Conservation (phyloP, 2,113 vertebrate species). For the Sorex araneus region DNA sequence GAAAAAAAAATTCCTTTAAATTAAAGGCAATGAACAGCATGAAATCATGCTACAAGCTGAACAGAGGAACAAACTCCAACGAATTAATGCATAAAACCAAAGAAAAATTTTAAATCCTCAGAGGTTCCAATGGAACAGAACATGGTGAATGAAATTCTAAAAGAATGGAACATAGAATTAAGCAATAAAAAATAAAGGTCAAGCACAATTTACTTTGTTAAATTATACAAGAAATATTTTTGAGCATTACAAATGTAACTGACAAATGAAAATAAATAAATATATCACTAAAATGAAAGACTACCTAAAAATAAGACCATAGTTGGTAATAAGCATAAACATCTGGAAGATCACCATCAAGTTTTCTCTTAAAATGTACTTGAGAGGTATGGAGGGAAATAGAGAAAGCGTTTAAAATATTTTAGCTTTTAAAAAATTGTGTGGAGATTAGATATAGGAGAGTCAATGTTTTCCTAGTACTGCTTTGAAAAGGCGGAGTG, state of each 20-base stretch:
- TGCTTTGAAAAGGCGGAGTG: background rate
- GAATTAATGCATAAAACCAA: constrained; percentile 9
- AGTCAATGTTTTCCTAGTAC: constrained; percentile 27
- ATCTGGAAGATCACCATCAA: background rate
- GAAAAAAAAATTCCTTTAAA: background rate
- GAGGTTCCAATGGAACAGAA: background rate
- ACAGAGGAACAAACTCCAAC: constrained; percentile 16
- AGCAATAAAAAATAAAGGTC: background rate
- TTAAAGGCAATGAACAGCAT: constrained; percentile 47
- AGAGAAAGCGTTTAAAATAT: background rate
- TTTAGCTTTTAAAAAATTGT: too few relatives aligned
- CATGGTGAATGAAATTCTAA: too few relatives aligned
- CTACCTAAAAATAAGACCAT: constrained; percentile 16
- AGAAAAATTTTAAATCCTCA: background rate
- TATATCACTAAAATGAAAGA: background rate
- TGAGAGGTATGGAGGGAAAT: background rate
- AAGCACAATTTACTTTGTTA: background rate
- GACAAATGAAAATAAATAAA: background rate
- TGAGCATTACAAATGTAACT: constrained; percentile 19
- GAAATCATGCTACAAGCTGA: constrained; percentile 21
- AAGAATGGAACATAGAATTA: background rate
- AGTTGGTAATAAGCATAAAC: constrained; percentile 5
- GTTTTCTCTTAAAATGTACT: background rate
- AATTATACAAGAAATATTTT: constrained; percentile 35
- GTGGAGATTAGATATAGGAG: background rate